Base-by-base conservation (phyloP, 2,888 invertebrate genomes). In the Amblyjoppa fuscipennis region DNA sequence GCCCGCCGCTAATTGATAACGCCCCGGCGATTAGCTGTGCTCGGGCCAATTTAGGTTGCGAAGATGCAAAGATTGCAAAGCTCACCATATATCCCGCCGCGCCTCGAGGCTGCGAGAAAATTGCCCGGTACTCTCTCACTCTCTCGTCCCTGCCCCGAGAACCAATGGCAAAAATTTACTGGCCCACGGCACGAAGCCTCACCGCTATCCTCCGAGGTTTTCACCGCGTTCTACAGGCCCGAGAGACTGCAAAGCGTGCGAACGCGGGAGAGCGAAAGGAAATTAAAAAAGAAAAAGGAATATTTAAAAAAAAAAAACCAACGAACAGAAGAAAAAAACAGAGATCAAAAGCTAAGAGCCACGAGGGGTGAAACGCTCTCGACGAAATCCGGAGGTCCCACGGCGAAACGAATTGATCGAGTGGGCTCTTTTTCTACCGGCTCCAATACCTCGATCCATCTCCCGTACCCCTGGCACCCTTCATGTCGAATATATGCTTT, bases 1-100 rank as follows among this genome's bases (percentile, higher is more conserved):
- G 34, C 20, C 38, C 56, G 56, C 82, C 85, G 86, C 89, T 92
- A 92, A 92, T 92, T 92, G 92, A 92, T 92, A 92, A 92, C 91
- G 89, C 90, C 90, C 88, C 87, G 83, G 83, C 91, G 91, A 92
- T 92, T 91, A 92, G 91, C 89, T 88, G 89, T 87, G 89, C 90
- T 87, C 88, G 77, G 85, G 87, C 91, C 91, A 92, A 92, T 92
- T 92, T 92, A 90, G 90, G 89, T 90, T 90, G 90, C 89, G 87
- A 90, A 90, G 91, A 90, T 91, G 89, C 89, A 88, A 88, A 89
- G 91, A 91, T 92, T 91, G 92, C 76, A 69, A 88, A 49, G 84
- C 88, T 86, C 88, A 87, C 89, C 83, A 85, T 86, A 88, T 90
- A 89, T 87, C 87, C 85, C 87, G 41, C 87, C 82, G 88, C 87